A percentile compares a stretch with the other conserved stretches of the same genome.
Evolutionary conservation across 2,113 vertebrate genomes (phyloP).

Genomic region (Pristiophorus japonicus): DNA sequence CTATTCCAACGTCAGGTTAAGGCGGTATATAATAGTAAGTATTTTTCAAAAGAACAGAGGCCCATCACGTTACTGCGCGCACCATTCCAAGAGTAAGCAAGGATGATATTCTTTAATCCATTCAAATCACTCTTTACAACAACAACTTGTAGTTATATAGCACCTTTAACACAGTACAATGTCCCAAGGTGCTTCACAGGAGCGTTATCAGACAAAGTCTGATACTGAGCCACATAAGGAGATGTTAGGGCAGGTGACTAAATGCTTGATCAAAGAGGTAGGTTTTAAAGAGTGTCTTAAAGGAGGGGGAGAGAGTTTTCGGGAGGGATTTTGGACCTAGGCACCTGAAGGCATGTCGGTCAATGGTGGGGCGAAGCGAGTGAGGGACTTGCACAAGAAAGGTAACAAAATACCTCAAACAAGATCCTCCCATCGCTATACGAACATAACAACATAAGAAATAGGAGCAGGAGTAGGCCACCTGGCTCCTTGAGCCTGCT

Average conservation of each 20-base stretch:
- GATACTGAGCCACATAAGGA: neutral
- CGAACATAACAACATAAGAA: no score
- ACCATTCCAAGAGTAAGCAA: no score
- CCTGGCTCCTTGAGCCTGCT: no score
- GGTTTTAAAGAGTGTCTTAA: neutral
- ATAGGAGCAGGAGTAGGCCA: no score
- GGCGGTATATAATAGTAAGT: no score
- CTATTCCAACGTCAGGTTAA: no score
- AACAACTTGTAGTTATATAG: neutral
- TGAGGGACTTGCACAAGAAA: neutral
- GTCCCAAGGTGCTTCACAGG: neutral
- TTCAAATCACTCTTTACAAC: no score
- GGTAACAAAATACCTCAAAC: neutral
- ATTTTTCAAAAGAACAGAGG: no score
- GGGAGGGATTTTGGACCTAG: neutral
- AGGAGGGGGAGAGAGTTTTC: neutral
- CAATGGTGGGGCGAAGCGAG: neutral
- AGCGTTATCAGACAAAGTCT: neutral
- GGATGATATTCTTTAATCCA: no score
- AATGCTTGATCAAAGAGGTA: neutral
- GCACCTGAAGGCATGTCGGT: neutral
- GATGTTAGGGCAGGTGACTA: neutral
- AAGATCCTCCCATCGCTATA: neutral
- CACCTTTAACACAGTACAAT: neutral
- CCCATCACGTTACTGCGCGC: no score